phyloP scores from a whole-genome alignment of 2,888 invertebrate species.

The Drosophila conformis region DNA sequence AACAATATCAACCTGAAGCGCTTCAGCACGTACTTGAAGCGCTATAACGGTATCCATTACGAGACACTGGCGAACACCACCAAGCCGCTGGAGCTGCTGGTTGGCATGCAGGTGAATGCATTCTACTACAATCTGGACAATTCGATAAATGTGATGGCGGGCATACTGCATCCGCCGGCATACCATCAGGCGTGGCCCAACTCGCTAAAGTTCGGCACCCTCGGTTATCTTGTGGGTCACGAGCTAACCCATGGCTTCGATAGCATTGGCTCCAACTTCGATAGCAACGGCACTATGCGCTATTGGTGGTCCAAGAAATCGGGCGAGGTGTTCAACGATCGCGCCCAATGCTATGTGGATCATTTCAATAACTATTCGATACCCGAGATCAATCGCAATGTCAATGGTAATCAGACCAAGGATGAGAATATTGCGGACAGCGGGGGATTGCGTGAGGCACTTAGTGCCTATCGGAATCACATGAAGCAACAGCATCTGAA shows the following conservation, averaged over 20 bases:
- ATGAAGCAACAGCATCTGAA: constrained; percentile 54
- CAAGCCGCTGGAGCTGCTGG: constrained; percentile 74
- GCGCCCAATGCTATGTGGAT: constrained; percentile 75
- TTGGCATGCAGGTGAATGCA: constrained; percentile 79
- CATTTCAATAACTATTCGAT: constrained; percentile 75
- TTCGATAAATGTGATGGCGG: constrained; percentile 82
- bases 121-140: constrained; percentile 82
- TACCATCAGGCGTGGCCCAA: constrained; percentile 80
- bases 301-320: constrained; percentile 82
- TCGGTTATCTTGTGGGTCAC: constrained; percentile 82
- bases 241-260: constrained; percentile 83
- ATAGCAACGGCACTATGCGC: constrained; percentile 57
- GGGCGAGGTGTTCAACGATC: constrained; percentile 67
- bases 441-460: constrained; percentile 76
- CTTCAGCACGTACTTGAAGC: constrained; percentile 59
- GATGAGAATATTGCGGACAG: constrained; percentile 83
- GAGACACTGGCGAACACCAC: constrained; percentile 48
- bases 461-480: constrained; percentile 74
- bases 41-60: constrained; percentile 67
- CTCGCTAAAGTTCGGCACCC: constrained; percentile 79
- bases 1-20: constrained; percentile 69
- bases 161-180: constrained; percentile 77
- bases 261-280: constrained; percentile 68
- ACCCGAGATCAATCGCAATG: constrained; percentile 79
- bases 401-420: constrained; percentile 77